phyloP scores from a whole-genome alignment of 2,797 vertebrate species.

The Pelochelys cantorii region DNA sequence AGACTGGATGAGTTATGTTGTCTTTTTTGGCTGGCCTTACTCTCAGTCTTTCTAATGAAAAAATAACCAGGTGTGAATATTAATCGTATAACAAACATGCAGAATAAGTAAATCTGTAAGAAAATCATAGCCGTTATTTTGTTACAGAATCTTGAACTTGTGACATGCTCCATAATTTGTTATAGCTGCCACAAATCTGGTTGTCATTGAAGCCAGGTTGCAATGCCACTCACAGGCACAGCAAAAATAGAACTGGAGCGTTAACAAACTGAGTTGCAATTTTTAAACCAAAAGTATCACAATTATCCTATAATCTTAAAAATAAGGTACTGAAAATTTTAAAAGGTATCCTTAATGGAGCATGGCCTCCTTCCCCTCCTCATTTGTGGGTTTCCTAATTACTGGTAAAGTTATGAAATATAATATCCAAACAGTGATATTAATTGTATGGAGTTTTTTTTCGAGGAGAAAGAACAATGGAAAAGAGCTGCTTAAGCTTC shows the following conservation, averaged over 20 bases:
- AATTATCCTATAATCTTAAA: no score
- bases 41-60: neutral
- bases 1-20: neutral
- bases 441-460: neutral
- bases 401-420: neutral
- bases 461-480: neutral
- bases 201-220: neutral
- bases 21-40: neutral
- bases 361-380: neutral
- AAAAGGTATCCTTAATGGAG: neutral
- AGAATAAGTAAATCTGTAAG: neutral
- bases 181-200: neutral
- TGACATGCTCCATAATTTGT: neutral
- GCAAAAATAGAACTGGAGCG: neutral
- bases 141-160: neutral
- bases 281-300: no score
- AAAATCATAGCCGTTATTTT: neutral
- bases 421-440: neutral
- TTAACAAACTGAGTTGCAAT: no score
- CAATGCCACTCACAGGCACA: neutral
- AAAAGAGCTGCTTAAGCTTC: neutral
- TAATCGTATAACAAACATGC: neutral
- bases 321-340: neutral
- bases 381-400: neutral
- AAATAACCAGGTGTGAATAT: neutral